Base-by-base conservation (phyloP, 2,113 vertebrate species). In the Alethe castanea region DNA sequence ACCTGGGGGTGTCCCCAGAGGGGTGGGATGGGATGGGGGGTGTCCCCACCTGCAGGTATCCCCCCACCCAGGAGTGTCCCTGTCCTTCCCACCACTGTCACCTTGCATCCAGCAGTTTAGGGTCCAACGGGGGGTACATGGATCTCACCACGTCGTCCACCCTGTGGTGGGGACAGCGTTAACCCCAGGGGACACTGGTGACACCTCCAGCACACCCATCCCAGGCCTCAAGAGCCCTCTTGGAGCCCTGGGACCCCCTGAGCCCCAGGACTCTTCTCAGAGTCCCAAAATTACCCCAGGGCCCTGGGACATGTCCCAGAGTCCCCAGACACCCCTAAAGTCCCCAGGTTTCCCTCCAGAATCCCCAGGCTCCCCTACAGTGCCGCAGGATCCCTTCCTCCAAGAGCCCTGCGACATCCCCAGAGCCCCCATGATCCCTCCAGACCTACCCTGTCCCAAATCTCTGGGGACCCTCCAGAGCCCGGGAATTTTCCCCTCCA, bases 41-140 rank as follows among this genome's bases (percentile, higher is more conserved):
- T 44, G 69, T 29, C 42, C 40, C 53, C 81, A 48, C 65, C 79
- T 17, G 0, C 12, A 38, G 40, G 53, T 60, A 31, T 31, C 8
- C 38, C 45, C 35, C 31, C 9, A 31, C 35, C 29, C 11, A 18
- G 19, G 22, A 28, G 12, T 36, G 42, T 50, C 53, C 73, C 45
- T 10, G 16, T 66, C 73, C 62, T 38, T 54, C 33, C 60, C 0
- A 0, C 38, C 0, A 0, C 29, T 19, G 56, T 91, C 98, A 99
- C 99, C 99, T 98, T 10, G 99, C 99, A 1, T 99, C 99, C 92
- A 99, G 98, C 70, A 99, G 98, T 83, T 99, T 99, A 17, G 99
- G 99, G 94, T 99, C 99, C 98, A 99, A 94, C 0, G 99, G 99
- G 2, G 99, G 99, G 94, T 99, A 99, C 99, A 99, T 99, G 5